Evolutionary conservation across 92 coral and sea anemone genomes (phyloP).

Genomic region (Paramuricea clavata): DNA sequence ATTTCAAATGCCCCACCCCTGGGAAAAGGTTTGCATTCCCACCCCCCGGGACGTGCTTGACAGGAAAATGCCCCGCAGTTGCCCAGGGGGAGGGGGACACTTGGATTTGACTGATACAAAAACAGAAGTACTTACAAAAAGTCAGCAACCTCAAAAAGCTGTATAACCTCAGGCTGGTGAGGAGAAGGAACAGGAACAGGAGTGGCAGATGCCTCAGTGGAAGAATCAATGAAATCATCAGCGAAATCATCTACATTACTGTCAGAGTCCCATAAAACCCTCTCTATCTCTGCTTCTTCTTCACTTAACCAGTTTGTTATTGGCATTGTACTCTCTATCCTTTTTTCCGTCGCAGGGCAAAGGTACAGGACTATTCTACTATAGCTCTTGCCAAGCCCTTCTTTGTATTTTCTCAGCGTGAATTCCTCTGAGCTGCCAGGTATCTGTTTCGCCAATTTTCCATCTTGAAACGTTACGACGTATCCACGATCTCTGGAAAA

Average conservation of each 20-base stretch:
- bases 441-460: conserved; percentile 53
- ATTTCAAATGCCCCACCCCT: no score
- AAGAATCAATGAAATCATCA: no score
- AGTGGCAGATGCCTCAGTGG: neutral
- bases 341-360: conserved; percentile 46
- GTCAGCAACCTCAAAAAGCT: conserved; percentile 8
- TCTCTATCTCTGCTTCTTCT: neutral
- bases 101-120: no score
- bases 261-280: neutral
- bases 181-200: neutral
- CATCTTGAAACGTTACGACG: conserved; percentile 37
- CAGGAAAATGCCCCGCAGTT: no score
- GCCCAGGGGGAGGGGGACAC: no score
- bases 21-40: no score
- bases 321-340: neutral
- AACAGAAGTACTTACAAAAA: conserved; percentile 43
- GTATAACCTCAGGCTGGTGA: neutral
- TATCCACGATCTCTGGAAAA: conserved; percentile 62
- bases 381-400: conserved; percentile 66
- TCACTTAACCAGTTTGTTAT: conserved; percentile 32
- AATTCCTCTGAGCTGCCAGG: conserved; percentile 63
- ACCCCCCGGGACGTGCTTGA: no score
- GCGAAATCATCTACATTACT: neutral
- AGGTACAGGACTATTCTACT: conserved; percentile 51
- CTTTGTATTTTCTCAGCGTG: conserved; percentile 59